Percentiles rank a stretch among this genome's conserved stretches.
phyloP scores from a whole-genome alignment of 2,797 vertebrate species.

The Gorsachius magnificus region DNA sequence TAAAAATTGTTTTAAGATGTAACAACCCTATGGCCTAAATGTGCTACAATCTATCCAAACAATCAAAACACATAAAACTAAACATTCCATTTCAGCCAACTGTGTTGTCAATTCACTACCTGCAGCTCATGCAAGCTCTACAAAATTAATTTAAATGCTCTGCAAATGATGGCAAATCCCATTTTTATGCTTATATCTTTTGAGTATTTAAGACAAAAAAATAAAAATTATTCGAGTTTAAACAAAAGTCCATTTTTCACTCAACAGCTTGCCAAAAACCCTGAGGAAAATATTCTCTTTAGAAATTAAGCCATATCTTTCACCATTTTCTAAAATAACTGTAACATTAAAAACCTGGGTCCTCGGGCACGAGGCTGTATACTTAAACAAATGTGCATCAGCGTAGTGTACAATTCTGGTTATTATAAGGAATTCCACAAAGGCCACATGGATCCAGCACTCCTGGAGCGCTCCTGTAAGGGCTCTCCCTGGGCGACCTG shows the following conservation, averaged over 20 bases:
- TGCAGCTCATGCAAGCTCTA: not conserved
- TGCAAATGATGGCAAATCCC: not conserved
- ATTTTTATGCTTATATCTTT: not conserved
- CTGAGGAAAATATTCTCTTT: not conserved
- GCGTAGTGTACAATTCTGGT: accelerated
- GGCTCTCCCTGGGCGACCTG: not conserved
- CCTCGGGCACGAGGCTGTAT: accelerated
- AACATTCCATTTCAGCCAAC: not conserved
- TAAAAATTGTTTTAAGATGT: not conserved
- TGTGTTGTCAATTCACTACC: not conserved
- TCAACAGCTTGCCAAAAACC: not conserved
- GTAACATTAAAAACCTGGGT: not conserved
- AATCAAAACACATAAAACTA: not conserved
- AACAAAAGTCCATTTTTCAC: not conserved
- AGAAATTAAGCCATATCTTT: not conserved
- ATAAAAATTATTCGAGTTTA: not conserved
- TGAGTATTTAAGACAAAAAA: not conserved
- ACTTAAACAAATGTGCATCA: not conserved
- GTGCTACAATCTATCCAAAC: not conserved
- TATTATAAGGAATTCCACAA: not conserved
- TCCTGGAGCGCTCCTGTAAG: not conserved
- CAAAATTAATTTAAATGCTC: not conserved
- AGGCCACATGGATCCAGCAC: not conserved
- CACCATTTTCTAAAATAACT: not conserved
- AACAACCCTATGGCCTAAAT: not conserved